Evolutionary conservation across 2,797 vertebrate species (phyloP).

Genomic region (Hapalemur alaotrensis): DNA sequence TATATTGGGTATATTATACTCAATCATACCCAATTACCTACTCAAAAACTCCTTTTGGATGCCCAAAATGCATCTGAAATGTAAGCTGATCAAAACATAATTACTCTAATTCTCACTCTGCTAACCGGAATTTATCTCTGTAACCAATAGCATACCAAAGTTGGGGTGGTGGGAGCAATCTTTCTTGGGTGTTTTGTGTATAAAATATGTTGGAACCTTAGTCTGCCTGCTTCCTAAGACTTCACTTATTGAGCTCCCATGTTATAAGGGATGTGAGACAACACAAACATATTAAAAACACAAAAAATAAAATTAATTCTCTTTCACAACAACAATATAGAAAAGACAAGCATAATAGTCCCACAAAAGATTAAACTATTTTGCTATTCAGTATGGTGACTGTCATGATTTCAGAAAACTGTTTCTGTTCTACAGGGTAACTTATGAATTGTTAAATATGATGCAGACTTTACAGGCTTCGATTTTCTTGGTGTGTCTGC

Average conservation of each 20-base stretch:
- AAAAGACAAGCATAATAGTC: not conserved
- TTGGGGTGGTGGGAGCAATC: not conserved
- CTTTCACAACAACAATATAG: not conserved
- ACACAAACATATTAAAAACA: not conserved
- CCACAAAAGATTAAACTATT: not conserved
- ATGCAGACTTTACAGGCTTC: not conserved
- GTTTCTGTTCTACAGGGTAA: not conserved
- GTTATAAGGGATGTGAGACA: not conserved
- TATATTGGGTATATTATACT: not conserved
- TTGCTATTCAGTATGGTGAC: not conserved
- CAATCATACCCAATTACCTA: not conserved
- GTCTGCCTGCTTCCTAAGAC: not conserved
- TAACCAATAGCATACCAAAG: not conserved
- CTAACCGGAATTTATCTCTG: not conserved
- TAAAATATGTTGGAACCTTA: not conserved
- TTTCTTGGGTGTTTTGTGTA: not conserved
- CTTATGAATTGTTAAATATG: not conserved
- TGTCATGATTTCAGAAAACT: not conserved
- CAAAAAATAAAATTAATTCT: not conserved
- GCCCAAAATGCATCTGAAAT: not conserved
- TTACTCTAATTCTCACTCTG: not conserved
- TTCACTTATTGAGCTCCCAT: not conserved
- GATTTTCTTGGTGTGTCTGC: not conserved
- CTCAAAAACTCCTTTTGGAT: not conserved
- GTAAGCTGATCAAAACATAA: not conserved